These are phyloP conservation scores for Aplochiton taeniatus DNA, from an alignment of 2,797 vertebrate genomes.

Conservation along the genomic window DNA sequence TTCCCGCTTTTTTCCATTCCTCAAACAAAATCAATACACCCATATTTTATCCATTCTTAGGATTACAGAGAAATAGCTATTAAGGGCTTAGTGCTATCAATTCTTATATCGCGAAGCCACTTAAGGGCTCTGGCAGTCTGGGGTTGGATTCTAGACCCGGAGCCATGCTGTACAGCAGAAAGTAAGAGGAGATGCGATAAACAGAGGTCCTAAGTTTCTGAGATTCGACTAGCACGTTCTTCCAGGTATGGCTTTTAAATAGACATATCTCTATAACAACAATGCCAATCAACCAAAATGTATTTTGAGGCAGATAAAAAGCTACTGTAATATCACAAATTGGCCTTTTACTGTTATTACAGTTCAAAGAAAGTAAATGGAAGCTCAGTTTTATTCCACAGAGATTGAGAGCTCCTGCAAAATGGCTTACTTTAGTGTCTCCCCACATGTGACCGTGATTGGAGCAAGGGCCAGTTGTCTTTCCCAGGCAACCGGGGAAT, in stretches of 20 bases:
- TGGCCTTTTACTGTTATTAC: constrained; percentile 44
- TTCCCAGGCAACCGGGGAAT: constrained; percentile 60
- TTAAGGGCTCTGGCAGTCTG: constrained; percentile 76
- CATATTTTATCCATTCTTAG: constrained; percentile 84
- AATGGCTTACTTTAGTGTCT: constrained; percentile 64
- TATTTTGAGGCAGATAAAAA: constrained; percentile 37
- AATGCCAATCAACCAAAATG: constrained; percentile 39
- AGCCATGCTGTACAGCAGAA: constrained; percentile 62
- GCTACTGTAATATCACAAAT: constrained; percentile 38
- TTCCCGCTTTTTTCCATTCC: constrained; percentile 56
- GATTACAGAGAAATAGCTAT: constrained; percentile 87
- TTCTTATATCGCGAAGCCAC: constrained; percentile 82
- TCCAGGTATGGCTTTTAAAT: constrained; percentile 43
- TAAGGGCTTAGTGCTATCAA: constrained; percentile 84
- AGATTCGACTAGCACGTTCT: constrained; percentile 28
- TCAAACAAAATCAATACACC: constrained; percentile 82
- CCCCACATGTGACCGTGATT: constrained; percentile 51
- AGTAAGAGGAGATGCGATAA: constrained; percentile 52
- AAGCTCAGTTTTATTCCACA: constrained; percentile 41
- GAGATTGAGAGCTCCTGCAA: constrained; percentile 66
- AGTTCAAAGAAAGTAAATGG: constrained; percentile 44
- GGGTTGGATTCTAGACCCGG: constrained; percentile 73
- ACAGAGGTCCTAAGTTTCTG: constrained; percentile 48
- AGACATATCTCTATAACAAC: constrained; percentile 43
- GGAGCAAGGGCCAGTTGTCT: constrained; percentile 56